Evolutionary conservation across 2,888 invertebrate species (phyloP).

Genomic region (Capitulum mitella): DNA sequence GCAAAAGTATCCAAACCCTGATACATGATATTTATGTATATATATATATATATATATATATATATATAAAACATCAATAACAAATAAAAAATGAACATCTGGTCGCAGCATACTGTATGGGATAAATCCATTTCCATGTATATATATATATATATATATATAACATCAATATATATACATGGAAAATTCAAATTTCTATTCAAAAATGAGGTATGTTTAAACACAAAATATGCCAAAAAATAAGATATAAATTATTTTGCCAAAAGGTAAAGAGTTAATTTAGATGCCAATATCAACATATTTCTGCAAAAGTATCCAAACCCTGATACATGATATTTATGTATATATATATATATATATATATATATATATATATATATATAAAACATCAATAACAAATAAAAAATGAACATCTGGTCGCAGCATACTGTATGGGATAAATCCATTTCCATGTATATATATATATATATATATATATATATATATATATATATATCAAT

Average conservation of each 20-base stretch:
- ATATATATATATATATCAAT: neutral
- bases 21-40: neutral
- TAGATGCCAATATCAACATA: no score
- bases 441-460: constrained; percentile 11
- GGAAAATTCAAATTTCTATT: neutral
- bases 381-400: neutral
- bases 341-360: constrained; percentile 26
- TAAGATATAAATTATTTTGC: no score
- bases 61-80: neutral
- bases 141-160: constrained; percentile 29
- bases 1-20: no score
- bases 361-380: constrained; percentile 26
- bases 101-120: no score
- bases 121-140: constrained; percentile 29
- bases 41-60: constrained; percentile 31
- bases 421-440: no score
- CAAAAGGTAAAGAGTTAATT: no score
- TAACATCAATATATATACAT: constrained; percentile 30
- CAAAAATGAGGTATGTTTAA: no score
- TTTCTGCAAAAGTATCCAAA: no score
- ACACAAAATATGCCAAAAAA: neutral
- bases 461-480: constrained; percentile 5
- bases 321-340: no score
- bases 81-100: no score
- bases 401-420: no score